Conservation (phyloP, 64 coral and sea anemone species). For the Catalaphyllia jardinei region DNA sequence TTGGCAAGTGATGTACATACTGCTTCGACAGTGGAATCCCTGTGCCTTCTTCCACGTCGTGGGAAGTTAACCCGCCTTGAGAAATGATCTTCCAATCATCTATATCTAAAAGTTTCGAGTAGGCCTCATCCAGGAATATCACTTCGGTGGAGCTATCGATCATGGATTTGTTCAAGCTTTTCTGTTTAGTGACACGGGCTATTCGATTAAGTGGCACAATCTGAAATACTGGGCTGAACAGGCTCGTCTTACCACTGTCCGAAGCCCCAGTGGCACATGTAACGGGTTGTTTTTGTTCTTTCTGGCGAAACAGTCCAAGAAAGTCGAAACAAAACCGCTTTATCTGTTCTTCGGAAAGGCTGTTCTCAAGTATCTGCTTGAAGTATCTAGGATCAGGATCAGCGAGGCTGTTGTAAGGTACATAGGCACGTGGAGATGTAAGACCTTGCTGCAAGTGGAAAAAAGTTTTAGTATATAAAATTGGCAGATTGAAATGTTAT, state of each 20-base stretch:
- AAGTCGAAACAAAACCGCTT: too few species aligned
- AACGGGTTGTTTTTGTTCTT: neutral
- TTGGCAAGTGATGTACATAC: too few species aligned
- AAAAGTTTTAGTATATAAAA: neutral
- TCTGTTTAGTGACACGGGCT: too few species aligned
- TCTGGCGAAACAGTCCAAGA: too few species aligned
- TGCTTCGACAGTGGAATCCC: too few species aligned
- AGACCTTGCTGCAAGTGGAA: neutral
- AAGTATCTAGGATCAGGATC: neutral
- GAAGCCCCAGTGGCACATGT: neutral
- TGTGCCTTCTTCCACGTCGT: constrained; percentile 43
- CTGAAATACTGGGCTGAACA: neutral
- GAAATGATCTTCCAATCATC: constrained; percentile 14
- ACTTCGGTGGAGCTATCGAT: too few species aligned
- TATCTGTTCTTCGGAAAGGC: too few species aligned
- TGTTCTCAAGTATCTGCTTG: too few species aligned
- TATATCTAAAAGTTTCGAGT: neutral
- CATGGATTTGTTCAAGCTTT: too few species aligned
- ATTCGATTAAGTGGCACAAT: neutral
- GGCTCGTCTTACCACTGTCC: neutral
- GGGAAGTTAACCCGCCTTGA: constrained; percentile 16
- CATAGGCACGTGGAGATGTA: neutral
- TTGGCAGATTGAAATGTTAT: too few species aligned
- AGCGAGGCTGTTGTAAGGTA: neutral
- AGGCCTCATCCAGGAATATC: too few species aligned